phyloP scores from a whole-genome alignment of 64 coral and sea anemone species.

The Stylophora pistillata region DNA sequence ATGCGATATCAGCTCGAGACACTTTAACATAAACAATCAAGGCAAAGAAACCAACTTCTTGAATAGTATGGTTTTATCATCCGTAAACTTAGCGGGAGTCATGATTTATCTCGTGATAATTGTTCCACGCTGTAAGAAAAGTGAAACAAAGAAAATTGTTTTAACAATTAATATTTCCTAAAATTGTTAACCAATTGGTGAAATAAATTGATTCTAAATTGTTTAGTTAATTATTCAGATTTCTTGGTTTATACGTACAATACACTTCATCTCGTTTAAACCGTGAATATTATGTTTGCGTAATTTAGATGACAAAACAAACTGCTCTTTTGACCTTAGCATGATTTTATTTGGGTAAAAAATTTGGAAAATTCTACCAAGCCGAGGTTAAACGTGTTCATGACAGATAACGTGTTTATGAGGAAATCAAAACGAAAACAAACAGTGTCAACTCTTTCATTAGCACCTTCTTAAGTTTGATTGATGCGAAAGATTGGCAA shows the following conservation, averaged over 20 bases:
- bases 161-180: background rate
- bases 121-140: background rate
- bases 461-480: too few species aligned
- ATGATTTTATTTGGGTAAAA: background rate
- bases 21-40: too few species aligned
- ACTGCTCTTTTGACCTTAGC: background rate
- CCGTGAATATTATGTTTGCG: constrained; percentile 21
- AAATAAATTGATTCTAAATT: background rate
- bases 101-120: background rate
- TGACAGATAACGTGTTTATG: too few species aligned
- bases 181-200: background rate
- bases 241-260: background rate
- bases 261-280: background rate
- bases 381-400: background rate
- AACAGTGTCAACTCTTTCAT: background rate
- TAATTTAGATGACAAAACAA: background rate
- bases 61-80: background rate
- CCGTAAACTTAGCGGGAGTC: background rate
- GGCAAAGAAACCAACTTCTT: background rate
- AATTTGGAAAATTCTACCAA: background rate
- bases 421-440: background rate
- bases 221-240: background rate
- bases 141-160: background rate
- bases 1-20: background rate
- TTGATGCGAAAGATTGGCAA: background rate